Conservation (phyloP, 1,140 invertebrate genomes). For the Cecropterus lyciades region DNA sequence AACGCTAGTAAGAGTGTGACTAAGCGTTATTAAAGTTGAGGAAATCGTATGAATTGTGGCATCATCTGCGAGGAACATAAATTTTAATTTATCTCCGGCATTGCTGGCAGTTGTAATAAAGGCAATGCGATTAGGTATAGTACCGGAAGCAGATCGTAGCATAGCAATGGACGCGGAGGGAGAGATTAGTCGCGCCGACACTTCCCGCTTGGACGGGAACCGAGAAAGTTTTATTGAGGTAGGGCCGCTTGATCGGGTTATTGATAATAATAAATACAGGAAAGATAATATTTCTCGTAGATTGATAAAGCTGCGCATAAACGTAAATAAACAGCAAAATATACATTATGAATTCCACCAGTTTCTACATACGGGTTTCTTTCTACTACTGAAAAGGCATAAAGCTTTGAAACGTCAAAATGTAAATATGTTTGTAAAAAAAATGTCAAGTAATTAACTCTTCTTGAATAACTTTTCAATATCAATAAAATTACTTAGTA, state of each 20-base stretch:
- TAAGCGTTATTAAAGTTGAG: constrained; percentile 1
- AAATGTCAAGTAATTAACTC: too few relatives aligned
- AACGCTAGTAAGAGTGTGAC: neutral
- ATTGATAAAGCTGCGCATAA: too few relatives aligned
- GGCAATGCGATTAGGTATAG: constrained; percentile 13
- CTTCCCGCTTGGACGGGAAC: constrained; percentile 36
- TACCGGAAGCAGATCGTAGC: constrained; percentile 13
- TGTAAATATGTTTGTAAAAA: too few relatives aligned
- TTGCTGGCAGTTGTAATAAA: constrained; percentile 13
- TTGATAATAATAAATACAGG: too few relatives aligned
- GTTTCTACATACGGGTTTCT: too few relatives aligned
- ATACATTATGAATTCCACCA: too few relatives aligned
- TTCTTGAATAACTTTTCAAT: too few relatives aligned
- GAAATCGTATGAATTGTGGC: neutral
- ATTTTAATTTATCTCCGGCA: constrained; percentile 1
- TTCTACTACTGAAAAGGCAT: too few relatives aligned
- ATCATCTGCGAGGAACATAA: neutral
- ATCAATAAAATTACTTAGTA: too few relatives aligned
- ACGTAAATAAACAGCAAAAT: too few relatives aligned
- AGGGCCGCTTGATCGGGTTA: constrained; percentile 1
- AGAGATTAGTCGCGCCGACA: constrained; percentile 23
- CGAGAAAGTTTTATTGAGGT: constrained; percentile 18
- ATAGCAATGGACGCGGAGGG: constrained; percentile 14
- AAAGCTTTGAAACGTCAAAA: too few relatives aligned
- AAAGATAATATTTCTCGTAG: too few relatives aligned